Conservation (phyloP, 2,888 invertebrate genomes). For the Pandemis corylana region DNA sequence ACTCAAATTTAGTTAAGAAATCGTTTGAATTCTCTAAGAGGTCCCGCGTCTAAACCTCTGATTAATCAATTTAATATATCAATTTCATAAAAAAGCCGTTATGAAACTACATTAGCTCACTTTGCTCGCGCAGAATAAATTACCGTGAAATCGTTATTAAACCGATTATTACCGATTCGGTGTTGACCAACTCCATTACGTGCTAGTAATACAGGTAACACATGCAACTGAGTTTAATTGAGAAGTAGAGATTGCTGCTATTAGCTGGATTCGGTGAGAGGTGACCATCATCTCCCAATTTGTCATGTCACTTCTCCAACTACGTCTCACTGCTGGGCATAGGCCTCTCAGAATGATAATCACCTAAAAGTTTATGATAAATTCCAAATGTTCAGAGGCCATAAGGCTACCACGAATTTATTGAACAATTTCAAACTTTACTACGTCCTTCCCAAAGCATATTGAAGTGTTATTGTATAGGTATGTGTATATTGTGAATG, state of each 20-base stretch:
- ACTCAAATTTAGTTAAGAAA: too few species aligned
- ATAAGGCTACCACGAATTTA: too few species aligned
- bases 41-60: background rate
- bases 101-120: conserved; percentile 30
- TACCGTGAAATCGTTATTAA: conserved; percentile 41
- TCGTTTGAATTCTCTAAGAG: too few species aligned
- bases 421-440: too few species aligned
- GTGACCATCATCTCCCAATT: background rate
- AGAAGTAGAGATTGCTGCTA: background rate
- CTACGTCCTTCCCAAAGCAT: background rate
- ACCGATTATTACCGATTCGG: conserved; percentile 41
- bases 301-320: too few species aligned
- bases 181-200: conserved; percentile 55
- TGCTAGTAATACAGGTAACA: conserved; percentile 40
- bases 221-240: background rate
- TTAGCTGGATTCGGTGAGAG: background rate
- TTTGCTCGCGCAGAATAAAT: conserved; percentile 38
- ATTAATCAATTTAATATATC: conserved; percentile 35
- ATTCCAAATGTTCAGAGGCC: too few species aligned
- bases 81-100: conserved; percentile 33
- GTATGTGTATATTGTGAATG: background rate
- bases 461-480: background rate
- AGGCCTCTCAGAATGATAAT: too few species aligned
- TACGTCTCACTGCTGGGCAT: too few species aligned
- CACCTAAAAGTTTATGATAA: too few species aligned